Evolutionary conservation across 2,888 invertebrate species (phyloP).

Genomic region (Pycnomerus fuliginosus): DNA sequence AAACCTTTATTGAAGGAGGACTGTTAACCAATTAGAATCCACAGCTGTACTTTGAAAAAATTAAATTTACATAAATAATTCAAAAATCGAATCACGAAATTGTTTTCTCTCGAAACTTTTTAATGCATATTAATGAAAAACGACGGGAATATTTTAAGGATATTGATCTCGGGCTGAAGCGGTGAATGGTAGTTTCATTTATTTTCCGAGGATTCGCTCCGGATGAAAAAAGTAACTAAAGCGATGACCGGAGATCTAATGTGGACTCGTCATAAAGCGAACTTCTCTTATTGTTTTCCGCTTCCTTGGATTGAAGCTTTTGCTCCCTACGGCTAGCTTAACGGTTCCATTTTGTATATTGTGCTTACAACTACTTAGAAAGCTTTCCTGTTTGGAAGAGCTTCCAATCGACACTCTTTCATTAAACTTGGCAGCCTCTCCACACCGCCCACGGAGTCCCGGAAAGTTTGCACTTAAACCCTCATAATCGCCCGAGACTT

Average conservation of each 20-base stretch:
- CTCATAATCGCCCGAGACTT: constrained; percentile 5
- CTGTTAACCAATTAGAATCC: too few relatives aligned
- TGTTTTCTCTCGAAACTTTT: constrained; percentile 10
- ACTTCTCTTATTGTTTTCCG: constrained; percentile 8
- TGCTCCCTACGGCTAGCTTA: too few relatives aligned
- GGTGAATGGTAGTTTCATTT: too few relatives aligned
- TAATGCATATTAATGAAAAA: constrained; percentile 20
- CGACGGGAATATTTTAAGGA: too few relatives aligned
- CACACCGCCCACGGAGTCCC: neutral
- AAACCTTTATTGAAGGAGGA: too few relatives aligned
- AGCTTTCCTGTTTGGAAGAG: constrained; percentile 10
- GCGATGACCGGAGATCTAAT: too few relatives aligned
- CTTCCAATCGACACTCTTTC: constrained; percentile 13
- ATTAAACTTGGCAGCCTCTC: constrained; percentile 8
- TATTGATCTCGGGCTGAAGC: too few relatives aligned
- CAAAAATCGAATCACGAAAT: constrained; percentile 15
- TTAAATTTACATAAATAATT: constrained; percentile 9
- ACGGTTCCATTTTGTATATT: constrained; percentile 13
- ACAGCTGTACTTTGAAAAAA: too few relatives aligned
- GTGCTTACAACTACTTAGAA: constrained; percentile 10
- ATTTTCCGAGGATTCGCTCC: too few relatives aligned
- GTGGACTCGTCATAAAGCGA: too few relatives aligned
- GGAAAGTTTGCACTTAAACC: too few relatives aligned
- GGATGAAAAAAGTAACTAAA: too few relatives aligned
- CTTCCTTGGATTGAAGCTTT: constrained; percentile 1